Percentiles rank a stretch among this genome's conserved stretches.
These are phyloP conservation scores for Luehdorfia chinensis DNA, from an alignment of 1,140 invertebrate species.

Conservation along the genomic window DNA sequence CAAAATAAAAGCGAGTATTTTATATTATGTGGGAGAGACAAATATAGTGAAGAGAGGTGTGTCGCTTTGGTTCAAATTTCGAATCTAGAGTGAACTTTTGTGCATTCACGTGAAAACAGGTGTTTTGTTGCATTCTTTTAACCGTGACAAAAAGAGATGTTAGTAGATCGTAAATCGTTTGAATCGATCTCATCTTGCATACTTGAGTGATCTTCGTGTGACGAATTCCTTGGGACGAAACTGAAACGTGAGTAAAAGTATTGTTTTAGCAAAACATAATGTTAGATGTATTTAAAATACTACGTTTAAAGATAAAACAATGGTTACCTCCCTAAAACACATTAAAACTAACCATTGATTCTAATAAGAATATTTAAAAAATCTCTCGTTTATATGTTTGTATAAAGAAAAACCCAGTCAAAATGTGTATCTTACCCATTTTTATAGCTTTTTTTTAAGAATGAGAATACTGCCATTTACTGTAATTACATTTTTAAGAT, in stretches of 20 bases:
- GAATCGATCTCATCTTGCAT: constrained; percentile 36
- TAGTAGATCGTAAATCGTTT: constrained; percentile 24
- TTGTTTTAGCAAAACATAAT: too few species aligned
- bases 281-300: too few species aligned
- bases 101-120: constrained; percentile 59
- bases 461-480: too few species aligned
- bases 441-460: too few species aligned
- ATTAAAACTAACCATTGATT: too few species aligned
- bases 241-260: constrained; percentile 62
- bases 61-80: constrained; percentile 52
- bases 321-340: too few species aligned
- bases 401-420: too few species aligned
- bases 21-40: constrained; percentile 15
- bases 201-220: constrained; percentile 47
- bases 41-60: constrained; percentile 38
- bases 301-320: constrained; percentile 31
- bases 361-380: too few species aligned
- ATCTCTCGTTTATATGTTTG: too few species aligned
- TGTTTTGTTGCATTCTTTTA: constrained; percentile 35
- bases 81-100: constrained; percentile 55
- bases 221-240: constrained; percentile 31
- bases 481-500: too few species aligned
- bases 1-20: too few species aligned
- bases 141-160: constrained; percentile 22
- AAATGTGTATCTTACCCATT: too few species aligned